Base-by-base conservation (phyloP, 1,140 invertebrate species). In the Ooceraea biroi region DNA sequence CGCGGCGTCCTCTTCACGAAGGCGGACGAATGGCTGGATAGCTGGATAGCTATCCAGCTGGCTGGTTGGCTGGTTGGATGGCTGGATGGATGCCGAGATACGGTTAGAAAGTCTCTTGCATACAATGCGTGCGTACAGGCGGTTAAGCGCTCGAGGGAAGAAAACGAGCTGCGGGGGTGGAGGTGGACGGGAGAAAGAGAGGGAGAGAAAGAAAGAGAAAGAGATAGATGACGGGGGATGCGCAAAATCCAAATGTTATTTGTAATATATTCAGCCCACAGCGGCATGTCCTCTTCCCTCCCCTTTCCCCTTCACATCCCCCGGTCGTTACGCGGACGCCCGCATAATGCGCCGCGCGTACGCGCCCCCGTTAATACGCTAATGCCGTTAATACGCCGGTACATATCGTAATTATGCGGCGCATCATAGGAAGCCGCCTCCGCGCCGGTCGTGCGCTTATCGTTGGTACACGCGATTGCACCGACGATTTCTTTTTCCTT, bases 391-490 rank as follows among this genome's bases (percentile, higher is more conserved):
- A 88, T 84, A 14, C 85, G 72, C 69, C n/a, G n/a, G n/a, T 72
- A 82, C 63, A 73, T 91, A 90, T 91, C 89, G 91, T 93, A 92
- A 93, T 93, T 93, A 93, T 91, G 83, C 84, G 83, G n/a, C 17
- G 46, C 48, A 19, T 1, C 52, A 5, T 25, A 48, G 41, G 17
- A 46, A 61, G 19, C 46, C 72, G 22, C 48, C 1, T 55, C 22
- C 60, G 27, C 7, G 25, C 22, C 17, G 36, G 44, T 58, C 30
- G 19, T 50, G 68, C n/a, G n/a, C n/a, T 50, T 69, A 69, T 69
- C 66, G 46, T 17, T n/a, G n/a, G 48, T 48, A 19, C 27, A 19
- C 44, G 25, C 44, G 10, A 30, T n/a, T n/a, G 10, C 22, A 14
- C 17, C 36, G 0, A 10, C 61, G 22, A 22, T 22, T 14, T 22